Evolutionary conservation across 2,113 vertebrate species (phyloP), one percentile per base, ranked within the genome.

Genomic region (Xerus inauris): DNA sequence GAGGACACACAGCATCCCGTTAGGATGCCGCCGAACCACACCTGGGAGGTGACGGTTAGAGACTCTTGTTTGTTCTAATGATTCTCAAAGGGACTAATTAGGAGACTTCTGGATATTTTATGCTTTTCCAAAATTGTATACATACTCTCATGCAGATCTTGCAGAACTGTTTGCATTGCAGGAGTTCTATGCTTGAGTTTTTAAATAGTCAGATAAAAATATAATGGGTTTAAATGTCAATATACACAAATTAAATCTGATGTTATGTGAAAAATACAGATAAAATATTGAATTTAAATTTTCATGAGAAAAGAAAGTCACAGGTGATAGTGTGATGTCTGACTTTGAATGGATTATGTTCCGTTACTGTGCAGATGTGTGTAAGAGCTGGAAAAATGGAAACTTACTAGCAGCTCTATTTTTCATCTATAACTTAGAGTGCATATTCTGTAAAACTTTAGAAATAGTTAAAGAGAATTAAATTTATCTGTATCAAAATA

Each of bases 51-150:
- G 97, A 97, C 96, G 97, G 97, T 97, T 97, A 97, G 95, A 96
- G 94, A 93, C 96, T 96, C 97, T 96, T 92, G 97, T 93, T 95
- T 98, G 86, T 95, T 94, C 59, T 98, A 98, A 98, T 97, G 97
- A 97, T 98, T 98, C 98, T 98, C 98, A 59, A 94, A 97, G 98
- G 98, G 95, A 98, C 98, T 98, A 98, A 99, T 98, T 99, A 99
- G 85, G 75, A 83, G 65, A 97, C 90, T 80, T 97, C 91, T 76
- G 57, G 71, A 71, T 59, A 96, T 93, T 98, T 97, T 87, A 92
- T 45, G 91, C 80, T 98, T 98, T 98, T 94, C 72, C 97, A 96
- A 89, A 97, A 98, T 79, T 92, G 93, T 96, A 64, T 94, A 49
- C 4, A 92, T 95, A 98, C 65, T 97, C 93, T 97, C 96, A 92